Evolutionary conservation across 2,113 vertebrate genomes (phyloP), one percentile per base, ranked within the genome.

Genomic region (Prietella phreatophila): DNA sequence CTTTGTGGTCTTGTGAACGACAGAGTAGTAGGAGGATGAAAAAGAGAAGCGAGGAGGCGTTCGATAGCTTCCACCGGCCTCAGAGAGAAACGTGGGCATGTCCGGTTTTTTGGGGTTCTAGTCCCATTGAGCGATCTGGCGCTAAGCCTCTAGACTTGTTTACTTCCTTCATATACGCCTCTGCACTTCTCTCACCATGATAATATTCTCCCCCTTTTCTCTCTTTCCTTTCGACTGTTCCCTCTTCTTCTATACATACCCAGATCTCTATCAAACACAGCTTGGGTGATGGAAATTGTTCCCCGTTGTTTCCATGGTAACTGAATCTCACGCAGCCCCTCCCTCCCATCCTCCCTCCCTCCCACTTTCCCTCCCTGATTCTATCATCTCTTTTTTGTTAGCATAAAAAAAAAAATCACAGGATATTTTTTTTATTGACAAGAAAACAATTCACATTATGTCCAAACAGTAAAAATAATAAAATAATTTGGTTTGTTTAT

Each of bases 251-350:
- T 36, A n/a, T 65, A 87, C 42, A 60, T 76, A 69, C 85, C 85
- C 89, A 61, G 82, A 91, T 86, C 63, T 39, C 87, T 75, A 83
- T 90, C 88, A 89, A 86, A 87, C 89, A n/a, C 63, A 65, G 85
- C 86, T 79, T 83, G 82, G 83, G 82, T 81, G 85, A 61, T 81
- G 87, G 90, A 92, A 79, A 88, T 36, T 89, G 88, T 91, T 93
- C 92, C 67, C 91, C 91, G 87, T 89, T 90, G 94, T 96, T 94
- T 92, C 95, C 94, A 95, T 95, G 92, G 95, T 91, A 95, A 96
- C 95, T 92, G 91, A 91, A 86, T 94, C 93, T 90, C 89, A 92
- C 91, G 91, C 93, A 63, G 55, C 47, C 83, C 91, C 89, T 93
- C 91, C 85, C 19, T 92, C 90, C 27, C 4, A n/a, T 85, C 76